Conservation (phyloP, 2,113 vertebrate genomes). For the Brienomyrus longianalis region DNA sequence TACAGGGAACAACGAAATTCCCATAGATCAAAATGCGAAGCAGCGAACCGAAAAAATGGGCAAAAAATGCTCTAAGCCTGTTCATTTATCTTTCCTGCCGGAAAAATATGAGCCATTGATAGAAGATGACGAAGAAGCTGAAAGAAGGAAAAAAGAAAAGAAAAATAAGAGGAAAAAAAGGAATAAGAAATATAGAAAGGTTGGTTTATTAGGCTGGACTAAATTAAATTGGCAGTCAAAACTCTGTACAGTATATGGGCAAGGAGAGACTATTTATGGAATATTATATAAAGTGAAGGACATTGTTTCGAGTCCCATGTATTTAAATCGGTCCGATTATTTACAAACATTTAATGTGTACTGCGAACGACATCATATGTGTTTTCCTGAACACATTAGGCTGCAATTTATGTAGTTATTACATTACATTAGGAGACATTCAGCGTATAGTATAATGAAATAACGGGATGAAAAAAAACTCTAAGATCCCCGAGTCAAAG, state of each 20-base stretch:
- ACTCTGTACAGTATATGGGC: not conserved
- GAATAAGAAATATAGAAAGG: conserved; percentile 58
- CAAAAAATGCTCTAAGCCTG: conserved; percentile 49
- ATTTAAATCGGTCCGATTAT: not conserved
- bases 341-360: not conserved
- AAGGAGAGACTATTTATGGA: not conserved
- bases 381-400: not conserved
- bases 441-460: not conserved
- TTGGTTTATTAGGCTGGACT: conserved; percentile 27
- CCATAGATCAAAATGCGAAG: not conserved
- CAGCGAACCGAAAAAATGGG: conserved; percentile 4
- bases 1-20: not conserved
- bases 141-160: conserved; percentile 29
- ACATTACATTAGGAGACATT: not conserved
- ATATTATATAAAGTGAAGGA: not conserved
- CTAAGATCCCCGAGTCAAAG: not conserved
- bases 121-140: conserved; percentile 43
- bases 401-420: not conserved
- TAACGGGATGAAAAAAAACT: not conserved
- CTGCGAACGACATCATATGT: not conserved
- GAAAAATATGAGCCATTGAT: conserved; percentile 59
- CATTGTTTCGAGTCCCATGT: not conserved
- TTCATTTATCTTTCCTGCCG: conserved; percentile 55
- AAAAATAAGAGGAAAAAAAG: conserved; percentile 32
- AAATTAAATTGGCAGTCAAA: not conserved